Conservation (phyloP, 2,888 invertebrate genomes). For the Bombyx huttoni region DNA sequence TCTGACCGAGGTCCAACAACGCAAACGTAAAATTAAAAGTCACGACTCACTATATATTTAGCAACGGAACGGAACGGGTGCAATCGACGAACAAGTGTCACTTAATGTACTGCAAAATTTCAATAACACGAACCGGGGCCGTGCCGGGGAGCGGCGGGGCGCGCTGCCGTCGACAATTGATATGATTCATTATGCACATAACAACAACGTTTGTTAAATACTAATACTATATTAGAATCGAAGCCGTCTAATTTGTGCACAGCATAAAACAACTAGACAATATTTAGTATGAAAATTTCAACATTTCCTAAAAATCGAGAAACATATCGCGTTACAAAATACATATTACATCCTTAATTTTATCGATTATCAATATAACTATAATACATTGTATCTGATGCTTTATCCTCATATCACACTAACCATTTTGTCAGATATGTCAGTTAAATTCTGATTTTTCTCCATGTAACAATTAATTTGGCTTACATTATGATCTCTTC, state of each 20-base stretch:
- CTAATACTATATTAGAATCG: conserved; percentile 40
- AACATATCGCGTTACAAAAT: conserved; percentile 68
- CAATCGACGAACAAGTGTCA: conserved; percentile 72
- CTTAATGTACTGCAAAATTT: conserved; percentile 61
- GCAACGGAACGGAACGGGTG: conserved; percentile 64
- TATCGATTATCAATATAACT: conserved; percentile 51
- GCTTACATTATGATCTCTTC: conserved; percentile 53
- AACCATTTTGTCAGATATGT: conserved; percentile 73
- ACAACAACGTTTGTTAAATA: conserved; percentile 50
- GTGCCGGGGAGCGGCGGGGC: too few species aligned
- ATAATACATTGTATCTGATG: conserved; percentile 69
- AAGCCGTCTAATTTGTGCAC: conserved; percentile 63
- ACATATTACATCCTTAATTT: conserved; percentile 62
- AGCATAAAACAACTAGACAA: conserved; percentile 52
- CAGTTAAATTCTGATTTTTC: conserved; percentile 71
- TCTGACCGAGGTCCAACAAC: conserved; percentile 18
- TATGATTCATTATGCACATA: conserved; percentile 54
- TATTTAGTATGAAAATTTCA: conserved; percentile 44
- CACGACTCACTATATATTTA: conserved; percentile 38
- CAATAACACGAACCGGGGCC: conserved; percentile 59
- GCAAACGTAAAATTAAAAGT: conserved; percentile 31
- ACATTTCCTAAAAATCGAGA: conserved; percentile 66
- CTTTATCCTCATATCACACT: conserved; percentile 64
- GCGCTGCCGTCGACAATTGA: too few species aligned
- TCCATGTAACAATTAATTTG: conserved; percentile 67